Percentiles rank a stretch among this genome's conserved stretches.
These are phyloP conservation scores for Ceratosolen fusciceps DNA, from an alignment of 1,140 invertebrate species.

Conservation along the genomic window DNA sequence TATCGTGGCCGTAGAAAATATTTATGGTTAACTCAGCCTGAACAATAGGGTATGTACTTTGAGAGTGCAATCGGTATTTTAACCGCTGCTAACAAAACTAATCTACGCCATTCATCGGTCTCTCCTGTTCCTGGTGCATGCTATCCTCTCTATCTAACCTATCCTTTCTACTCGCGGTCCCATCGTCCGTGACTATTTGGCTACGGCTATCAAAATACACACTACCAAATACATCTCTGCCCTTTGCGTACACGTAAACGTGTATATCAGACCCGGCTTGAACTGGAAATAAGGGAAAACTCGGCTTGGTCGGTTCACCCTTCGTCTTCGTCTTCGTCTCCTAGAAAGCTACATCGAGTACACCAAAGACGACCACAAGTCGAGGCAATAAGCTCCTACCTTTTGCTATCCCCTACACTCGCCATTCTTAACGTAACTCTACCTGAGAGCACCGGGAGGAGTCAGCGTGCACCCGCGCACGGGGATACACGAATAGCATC, in stretches of 20 bases:
- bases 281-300: constrained; percentile 23
- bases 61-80: neutral
- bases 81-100: neutral
- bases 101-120: neutral
- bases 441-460: too few species aligned
- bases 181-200: neutral
- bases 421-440: too few species aligned
- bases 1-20: neutral
- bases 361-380: constrained; percentile 42
- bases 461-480: too few species aligned
- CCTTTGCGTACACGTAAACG: neutral
- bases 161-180: neutral
- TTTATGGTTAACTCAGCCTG: neutral
- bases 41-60: neutral
- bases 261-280: neutral
- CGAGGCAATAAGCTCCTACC: constrained; percentile 53
- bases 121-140: neutral
- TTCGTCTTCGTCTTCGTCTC: neutral
- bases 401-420: neutral
- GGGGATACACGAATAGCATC: too few species aligned
- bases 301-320: neutral
- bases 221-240: neutral
- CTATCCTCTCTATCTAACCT: too few species aligned
- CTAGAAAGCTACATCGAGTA: neutral
- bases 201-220: neutral